Evolutionary conservation across 2,888 invertebrate genomes (phyloP), one percentile per base, ranked within the genome.

Genomic region (Acrocyrtus sp.): DNA sequence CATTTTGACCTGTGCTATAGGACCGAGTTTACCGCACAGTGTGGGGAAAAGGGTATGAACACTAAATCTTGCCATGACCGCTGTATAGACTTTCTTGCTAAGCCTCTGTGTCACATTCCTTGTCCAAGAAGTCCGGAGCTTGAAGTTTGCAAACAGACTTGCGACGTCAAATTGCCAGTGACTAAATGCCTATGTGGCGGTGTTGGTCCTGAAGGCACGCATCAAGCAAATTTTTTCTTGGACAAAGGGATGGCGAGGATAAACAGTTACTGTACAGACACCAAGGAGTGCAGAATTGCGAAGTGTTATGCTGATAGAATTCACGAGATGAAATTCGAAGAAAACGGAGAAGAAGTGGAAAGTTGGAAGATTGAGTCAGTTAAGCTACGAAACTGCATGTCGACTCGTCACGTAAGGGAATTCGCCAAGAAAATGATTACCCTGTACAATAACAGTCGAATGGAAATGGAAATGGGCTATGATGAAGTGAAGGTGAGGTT

Each of bases 51-150:
- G 8, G 21, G 1, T 2, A 17, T 3, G 26, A 15, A 48, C 1
- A n/a, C n/a, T n/a, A n/a, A n/a, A n/a, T n/a, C n/a, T n/a, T 62
- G 62, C n/a, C 62, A 51, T 12, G 39, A 41, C 26, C n/a, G 17
- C 1, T 62, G 62, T 21, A 26, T 62, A 2, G 27, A 27, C n/a
- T 10, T 48, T 1, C 19, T 62, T 24, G 43, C 41, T 0, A 62
- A 62, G 26, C 62, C 62, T 1, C 43, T 41, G 41, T 62, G 62
- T 15, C 51, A 62, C 22, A 12, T 62, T 3, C 50, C 50, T 2
- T 62, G 62, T 24, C 50, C 41, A 2, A 21, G 62, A 17, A 62
- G 51, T n/a, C 1, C 24, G 2, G 10, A 4, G 17, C 3, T 47
- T 2, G 3, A 47, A 10, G 22, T 5, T 1, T 62, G 62, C 19